Conservation (phyloP, 2,113 vertebrate genomes). For the Tautogolabrus adspersus region DNA sequence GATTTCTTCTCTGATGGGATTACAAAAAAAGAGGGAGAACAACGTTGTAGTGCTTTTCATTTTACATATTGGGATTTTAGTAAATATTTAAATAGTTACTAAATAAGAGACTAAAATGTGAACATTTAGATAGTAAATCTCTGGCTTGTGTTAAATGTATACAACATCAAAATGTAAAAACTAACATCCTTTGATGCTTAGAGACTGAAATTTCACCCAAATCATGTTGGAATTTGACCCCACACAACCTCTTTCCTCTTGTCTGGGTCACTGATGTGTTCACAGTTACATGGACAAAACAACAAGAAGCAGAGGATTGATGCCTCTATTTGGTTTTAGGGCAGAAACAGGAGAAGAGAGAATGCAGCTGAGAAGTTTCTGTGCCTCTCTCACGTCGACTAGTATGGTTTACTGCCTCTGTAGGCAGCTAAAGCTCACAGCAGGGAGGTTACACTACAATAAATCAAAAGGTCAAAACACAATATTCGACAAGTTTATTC, state of each 20-base stretch:
- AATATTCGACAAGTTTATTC: too few species aligned
- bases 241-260: conserved; percentile 11
- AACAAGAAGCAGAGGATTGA: conserved; percentile 61
- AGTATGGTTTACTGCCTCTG: conserved; percentile 20
- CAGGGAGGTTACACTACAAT: neutral
- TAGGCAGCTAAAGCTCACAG: conserved; percentile 4
- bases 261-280: conserved; percentile 25
- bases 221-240: conserved; percentile 29
- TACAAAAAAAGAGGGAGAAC: neutral
- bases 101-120: too few species aligned
- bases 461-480: neutral
- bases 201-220: conserved; percentile 1
- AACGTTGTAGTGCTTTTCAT: neutral
- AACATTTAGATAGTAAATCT: too few species aligned
- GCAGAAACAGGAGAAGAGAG: conserved; percentile 43
- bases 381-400: conserved; percentile 17
- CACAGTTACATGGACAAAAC: conserved; percentile 36
- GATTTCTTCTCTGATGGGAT: conserved; percentile 29
- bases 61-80: neutral
- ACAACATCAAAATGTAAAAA: too few species aligned
- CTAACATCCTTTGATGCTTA: neutral
- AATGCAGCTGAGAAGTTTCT: conserved; percentile 23
- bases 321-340: conserved; percentile 61
- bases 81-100: neutral
- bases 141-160: too few species aligned